Evolutionary conservation across 2,113 vertebrate species (phyloP).

Genomic region (Oryzias woworae): DNA sequence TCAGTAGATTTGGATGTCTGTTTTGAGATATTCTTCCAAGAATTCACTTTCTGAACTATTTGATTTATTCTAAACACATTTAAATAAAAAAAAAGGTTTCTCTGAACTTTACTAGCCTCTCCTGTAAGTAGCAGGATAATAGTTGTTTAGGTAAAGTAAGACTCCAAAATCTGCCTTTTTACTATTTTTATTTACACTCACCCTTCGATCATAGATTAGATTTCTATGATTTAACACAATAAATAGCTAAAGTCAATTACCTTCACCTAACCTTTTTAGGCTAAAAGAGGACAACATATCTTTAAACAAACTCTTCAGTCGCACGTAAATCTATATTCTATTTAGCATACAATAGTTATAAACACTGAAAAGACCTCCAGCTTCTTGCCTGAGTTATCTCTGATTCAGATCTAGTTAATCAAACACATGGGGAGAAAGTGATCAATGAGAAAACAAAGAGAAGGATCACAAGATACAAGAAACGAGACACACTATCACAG

Average conservation of each 20-base stretch:
- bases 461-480: constrained; percentile 61
- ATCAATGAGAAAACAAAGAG: constrained; percentile 54
- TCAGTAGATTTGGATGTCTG: no score
- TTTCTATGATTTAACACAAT: constrained; percentile 6
- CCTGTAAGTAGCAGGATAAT: no score
- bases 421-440: constrained; percentile 43
- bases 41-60: no score
- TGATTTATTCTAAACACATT: no score
- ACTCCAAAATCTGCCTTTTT: constrained; percentile 3
- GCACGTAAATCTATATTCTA: constrained; percentile 30
- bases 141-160: no score
- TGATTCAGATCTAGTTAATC: constrained; percentile 48
- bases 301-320: no score
- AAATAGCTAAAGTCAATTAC: neutral
- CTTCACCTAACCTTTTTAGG: no score
- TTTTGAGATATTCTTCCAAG: no score
- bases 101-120: no score
- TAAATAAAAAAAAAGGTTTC: no score
- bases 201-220: constrained; percentile 14
- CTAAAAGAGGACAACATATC: no score
- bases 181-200: constrained; percentile 16
- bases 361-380: constrained; percentile 30
- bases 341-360: constrained; percentile 24
- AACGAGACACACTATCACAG: constrained; percentile 45
- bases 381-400: constrained; percentile 39